Percentiles rank a stretch among this genome's conserved stretches.
phyloP scores from a whole-genome alignment of 1,140 invertebrate species.

The Drosophila carrolli region DNA sequence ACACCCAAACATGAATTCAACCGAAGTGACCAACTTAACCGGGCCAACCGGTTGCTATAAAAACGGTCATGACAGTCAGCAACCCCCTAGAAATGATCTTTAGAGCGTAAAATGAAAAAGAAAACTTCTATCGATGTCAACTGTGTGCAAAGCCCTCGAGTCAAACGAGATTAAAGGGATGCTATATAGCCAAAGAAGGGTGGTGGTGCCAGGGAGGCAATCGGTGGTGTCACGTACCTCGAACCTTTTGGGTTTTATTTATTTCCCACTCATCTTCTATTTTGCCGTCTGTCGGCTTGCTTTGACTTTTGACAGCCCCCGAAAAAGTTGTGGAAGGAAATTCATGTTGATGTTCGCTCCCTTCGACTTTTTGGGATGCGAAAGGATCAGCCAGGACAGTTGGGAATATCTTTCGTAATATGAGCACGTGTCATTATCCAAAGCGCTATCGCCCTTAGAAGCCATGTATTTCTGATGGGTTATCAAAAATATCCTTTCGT shows the following conservation, averaged over 20 bases:
- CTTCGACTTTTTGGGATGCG: conserved; percentile 19
- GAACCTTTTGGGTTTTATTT: conserved; percentile 44
- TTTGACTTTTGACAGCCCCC: conserved; percentile 74
- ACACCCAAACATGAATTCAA: conserved; percentile 4
- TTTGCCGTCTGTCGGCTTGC: conserved; percentile 68
- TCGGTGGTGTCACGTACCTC: conserved; percentile 54
- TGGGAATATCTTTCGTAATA: conserved; percentile 30
- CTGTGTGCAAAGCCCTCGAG: conserved; percentile 60
- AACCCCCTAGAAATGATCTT: conserved; percentile 48
- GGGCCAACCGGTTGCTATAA: conserved; percentile 55
- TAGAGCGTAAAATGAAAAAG: conserved; percentile 27
- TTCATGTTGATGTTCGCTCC: conserved; percentile 45
- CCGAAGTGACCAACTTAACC: conserved; percentile 30
- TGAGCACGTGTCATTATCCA: conserved; percentile 41
- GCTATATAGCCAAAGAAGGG: conserved; percentile 3
- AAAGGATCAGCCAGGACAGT: conserved; percentile 10
- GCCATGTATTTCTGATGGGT: conserved; percentile 36
- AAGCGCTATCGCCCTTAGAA: conserved; percentile 19
- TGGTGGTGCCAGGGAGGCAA: conserved; percentile 21
- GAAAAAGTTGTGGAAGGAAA: conserved; percentile 67
- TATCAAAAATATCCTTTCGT: no score
- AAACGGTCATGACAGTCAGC: conserved; percentile 32
- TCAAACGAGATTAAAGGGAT: conserved; percentile 71
- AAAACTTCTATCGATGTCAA: conserved; percentile 67
- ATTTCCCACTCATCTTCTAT: conserved; percentile 34